Conservation (phyloP, 2,797 vertebrate species). For the Hapalemur alaotrensis region DNA sequence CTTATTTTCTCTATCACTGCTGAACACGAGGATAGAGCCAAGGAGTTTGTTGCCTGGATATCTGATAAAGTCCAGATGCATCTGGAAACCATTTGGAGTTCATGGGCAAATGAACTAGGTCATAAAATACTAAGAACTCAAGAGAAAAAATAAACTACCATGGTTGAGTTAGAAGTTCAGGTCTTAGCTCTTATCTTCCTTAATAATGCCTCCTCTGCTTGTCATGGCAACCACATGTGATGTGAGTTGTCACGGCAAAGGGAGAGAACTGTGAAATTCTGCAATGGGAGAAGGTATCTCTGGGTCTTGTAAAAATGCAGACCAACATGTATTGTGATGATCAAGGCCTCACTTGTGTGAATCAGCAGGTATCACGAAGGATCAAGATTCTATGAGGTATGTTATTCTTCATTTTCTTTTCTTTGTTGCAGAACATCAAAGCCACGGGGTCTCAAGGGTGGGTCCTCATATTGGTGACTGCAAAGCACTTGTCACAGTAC, state of each 20-base stretch:
- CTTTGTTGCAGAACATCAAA: no score
- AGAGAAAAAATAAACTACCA: slow-evolving; percentile 7
- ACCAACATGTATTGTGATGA: accelerated
- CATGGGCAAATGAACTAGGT: slow-evolving; percentile 47
- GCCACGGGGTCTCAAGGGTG: no score
- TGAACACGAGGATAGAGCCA: not conserved
- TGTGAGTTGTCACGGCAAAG: accelerated
- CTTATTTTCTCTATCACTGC: not conserved
- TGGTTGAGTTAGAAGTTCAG: not conserved
- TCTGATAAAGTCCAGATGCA: slow-evolving; percentile 27
- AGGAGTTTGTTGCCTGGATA: not conserved
- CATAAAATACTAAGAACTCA: slow-evolving; percentile 47
- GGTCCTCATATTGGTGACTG: accelerated
- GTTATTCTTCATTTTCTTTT: not conserved
- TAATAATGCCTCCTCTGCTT: not conserved
- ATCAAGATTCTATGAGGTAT: not conserved
- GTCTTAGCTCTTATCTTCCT: not conserved
- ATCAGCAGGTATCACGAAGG: not conserved
- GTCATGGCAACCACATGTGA: not conserved
- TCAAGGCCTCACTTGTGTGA: not conserved
- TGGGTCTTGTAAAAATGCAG: not conserved
- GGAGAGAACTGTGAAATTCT: accelerated
- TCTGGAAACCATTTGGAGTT: slow-evolving; percentile 68
- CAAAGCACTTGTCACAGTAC: accelerated
- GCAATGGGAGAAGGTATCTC: accelerated